Conservation (phyloP, 2,113 vertebrate genomes). For the Helogale parvula region DNA sequence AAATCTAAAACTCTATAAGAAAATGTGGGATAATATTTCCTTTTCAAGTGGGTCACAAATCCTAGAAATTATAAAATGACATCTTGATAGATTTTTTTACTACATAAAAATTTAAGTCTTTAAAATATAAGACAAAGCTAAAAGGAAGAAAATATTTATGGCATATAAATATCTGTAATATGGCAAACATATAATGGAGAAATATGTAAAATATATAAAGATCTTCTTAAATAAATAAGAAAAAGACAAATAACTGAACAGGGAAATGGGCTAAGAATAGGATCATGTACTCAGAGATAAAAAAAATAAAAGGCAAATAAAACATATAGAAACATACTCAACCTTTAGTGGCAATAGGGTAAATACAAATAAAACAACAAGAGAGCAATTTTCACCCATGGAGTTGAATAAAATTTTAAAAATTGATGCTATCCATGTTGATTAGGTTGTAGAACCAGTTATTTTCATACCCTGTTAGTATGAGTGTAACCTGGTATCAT, state of each 20-base stretch:
- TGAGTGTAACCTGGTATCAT: neutral
- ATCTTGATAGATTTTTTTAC: neutral
- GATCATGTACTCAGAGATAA: neutral
- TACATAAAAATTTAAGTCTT: neutral
- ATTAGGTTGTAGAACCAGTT: slow-evolving; percentile 12
- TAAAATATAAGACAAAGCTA: slow-evolving; percentile 7
- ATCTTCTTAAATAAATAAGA: slow-evolving; percentile 2
- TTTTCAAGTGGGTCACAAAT: slow-evolving; percentile 25
- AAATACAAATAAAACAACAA: slow-evolving; percentile 7
- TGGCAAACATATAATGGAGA: neutral
- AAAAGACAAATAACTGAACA: neutral
- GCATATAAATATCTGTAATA: neutral
- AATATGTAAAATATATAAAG: neutral
- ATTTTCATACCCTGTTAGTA: neutral
- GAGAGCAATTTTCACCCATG: neutral
- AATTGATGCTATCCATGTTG: neutral
- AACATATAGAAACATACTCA: neutral
- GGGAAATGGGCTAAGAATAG: neutral
- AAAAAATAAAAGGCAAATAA: slow-evolving; percentile 27
- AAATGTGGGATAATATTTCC: neutral
- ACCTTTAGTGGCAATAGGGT: neutral
- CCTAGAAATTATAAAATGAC: slow-evolving; percentile 9
- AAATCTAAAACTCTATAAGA: neutral
- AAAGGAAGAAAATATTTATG: slow-evolving; percentile 17
- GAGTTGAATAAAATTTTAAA: neutral